These are phyloP conservation scores for Astur gentilis DNA, from an alignment of 2,113 vertebrate genomes.

Conservation along the genomic window DNA sequence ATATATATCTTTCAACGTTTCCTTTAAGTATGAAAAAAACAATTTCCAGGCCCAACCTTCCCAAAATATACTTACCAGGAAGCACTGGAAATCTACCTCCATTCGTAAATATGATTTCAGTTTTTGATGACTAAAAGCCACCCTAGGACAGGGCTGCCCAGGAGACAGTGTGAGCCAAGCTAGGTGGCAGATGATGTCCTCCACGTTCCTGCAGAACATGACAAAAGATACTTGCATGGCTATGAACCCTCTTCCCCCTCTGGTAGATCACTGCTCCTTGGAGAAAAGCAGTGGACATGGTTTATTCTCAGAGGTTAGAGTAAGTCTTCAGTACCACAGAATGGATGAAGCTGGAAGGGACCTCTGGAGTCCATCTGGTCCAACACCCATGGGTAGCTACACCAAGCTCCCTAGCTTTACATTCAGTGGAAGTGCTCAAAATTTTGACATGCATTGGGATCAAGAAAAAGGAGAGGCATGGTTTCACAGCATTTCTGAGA, in stretches of 20 bases:
- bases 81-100: background rate
- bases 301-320: background rate
- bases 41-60: background rate
- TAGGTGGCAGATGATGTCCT: background rate
- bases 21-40: background rate
- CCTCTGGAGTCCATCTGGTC: background rate
- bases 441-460: fast-evolving
- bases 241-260: background rate
- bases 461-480: background rate
- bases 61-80: background rate
- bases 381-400: background rate
- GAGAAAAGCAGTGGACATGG: background rate
- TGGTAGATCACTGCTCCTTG: background rate
- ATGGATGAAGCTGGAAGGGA: background rate
- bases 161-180: background rate
- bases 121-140: background rate
- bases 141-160: background rate
- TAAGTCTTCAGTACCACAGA: background rate
- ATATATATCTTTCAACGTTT: background rate
- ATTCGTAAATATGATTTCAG: background rate
- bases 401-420: background rate
- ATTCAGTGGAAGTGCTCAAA: background rate
- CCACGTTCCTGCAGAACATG: fast-evolving
- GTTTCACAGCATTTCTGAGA: background rate
- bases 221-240: background rate